Conservation (phyloP, 2,888 invertebrate species). For the Drosophila vallismaia region DNA sequence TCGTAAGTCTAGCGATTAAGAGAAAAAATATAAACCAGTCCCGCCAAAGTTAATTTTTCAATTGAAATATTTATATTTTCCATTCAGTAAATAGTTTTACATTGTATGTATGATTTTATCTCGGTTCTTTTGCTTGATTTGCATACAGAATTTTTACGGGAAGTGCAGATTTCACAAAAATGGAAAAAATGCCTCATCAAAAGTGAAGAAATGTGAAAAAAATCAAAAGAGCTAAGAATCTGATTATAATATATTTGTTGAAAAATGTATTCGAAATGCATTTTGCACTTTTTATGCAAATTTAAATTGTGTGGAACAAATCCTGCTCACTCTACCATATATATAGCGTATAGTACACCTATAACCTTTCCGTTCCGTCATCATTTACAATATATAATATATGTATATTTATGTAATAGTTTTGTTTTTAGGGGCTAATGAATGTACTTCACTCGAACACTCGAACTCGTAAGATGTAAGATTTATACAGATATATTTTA, state of each 20-base stretch:
- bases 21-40: constrained; percentile 11
- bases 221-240: constrained; percentile 38
- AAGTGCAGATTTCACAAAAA: constrained; percentile 49
- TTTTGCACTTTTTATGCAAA: constrained; percentile 34
- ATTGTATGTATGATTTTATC: constrained; percentile 63
- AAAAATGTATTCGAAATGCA: constrained; percentile 70
- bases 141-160: constrained; percentile 48
- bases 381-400: constrained; percentile 41
- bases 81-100: constrained; percentile 69
- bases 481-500: constrained; percentile 50
- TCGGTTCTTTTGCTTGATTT: constrained; percentile 40
- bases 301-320: constrained; percentile 52
- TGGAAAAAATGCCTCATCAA: constrained; percentile 39
- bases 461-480: constrained; percentile 74
- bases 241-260: constrained; percentile 48
- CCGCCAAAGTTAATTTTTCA: constrained; percentile 16
- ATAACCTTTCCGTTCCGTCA: constrained; percentile 33
- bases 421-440: constrained; percentile 71
- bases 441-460: constrained; percentile 77
- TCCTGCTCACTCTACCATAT: constrained; percentile 39
- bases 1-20: constrained; percentile 45
- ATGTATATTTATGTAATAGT: constrained; percentile 50
- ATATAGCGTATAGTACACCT: constrained; percentile 27
- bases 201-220: constrained; percentile 27
- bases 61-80: constrained; percentile 63